phyloP scores from a whole-genome alignment of 2,888 invertebrate species.

The Corythucha ciliata region DNA sequence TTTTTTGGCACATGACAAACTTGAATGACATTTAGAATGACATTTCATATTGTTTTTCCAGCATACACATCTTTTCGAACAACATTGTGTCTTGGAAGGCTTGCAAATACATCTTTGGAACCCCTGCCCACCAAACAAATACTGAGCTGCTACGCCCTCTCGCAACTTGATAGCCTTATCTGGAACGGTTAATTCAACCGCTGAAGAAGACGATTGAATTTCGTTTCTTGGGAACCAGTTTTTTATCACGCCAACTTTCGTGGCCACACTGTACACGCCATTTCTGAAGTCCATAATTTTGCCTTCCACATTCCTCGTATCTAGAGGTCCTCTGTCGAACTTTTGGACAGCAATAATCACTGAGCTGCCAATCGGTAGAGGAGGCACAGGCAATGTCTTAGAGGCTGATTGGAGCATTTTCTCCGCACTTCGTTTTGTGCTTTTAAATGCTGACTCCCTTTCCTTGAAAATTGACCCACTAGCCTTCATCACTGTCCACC shows the following conservation, averaged over 20 bases:
- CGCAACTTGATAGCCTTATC: constrained; percentile 12
- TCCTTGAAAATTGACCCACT: too few relatives aligned
- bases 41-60: constrained; percentile 16
- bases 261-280: background rate
- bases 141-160: constrained; percentile 17
- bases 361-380: background rate
- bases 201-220: constrained; percentile 12
- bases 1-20: constrained; percentile 15
- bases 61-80: constrained; percentile 21
- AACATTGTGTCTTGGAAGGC: constrained; percentile 18
- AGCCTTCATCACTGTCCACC: too few relatives aligned
- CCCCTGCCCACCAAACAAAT: constrained; percentile 12
- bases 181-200: constrained; percentile 11
- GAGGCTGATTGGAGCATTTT: too few relatives aligned
- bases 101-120: constrained; percentile 18
- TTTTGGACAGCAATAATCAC: constrained; percentile 5
- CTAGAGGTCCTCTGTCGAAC: background rate
- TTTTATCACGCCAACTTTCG: constrained; percentile 14
- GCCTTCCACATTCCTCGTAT: background rate
- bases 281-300: background rate
- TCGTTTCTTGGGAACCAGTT: constrained; percentile 21
- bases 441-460: too few relatives aligned
- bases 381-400: too few relatives aligned
- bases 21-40: constrained; percentile 14
- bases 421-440: too few relatives aligned